Conservation (phyloP, 2,113 vertebrate genomes). For the Zosterops pallidus region DNA sequence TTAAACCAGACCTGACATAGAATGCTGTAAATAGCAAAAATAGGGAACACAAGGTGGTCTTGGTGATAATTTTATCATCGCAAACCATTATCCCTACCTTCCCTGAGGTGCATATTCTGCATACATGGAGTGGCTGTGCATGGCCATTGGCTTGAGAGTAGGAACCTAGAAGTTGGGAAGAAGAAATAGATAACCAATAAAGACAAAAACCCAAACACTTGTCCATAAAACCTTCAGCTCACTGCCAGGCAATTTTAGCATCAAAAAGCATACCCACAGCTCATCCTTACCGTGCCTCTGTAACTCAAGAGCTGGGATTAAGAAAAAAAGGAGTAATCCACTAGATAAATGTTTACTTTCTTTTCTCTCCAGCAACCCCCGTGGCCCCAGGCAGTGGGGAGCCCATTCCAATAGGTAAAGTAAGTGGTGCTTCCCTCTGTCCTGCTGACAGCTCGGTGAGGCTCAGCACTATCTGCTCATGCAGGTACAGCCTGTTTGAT, state of each 20-base stretch:
- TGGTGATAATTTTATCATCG: not conserved
- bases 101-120: not conserved
- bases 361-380: not conserved
- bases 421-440: not conserved
- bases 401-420: not conserved
- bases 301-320: not conserved
- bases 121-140: not conserved
- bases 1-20: not conserved
- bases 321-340: not conserved
- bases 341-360: constrained; percentile 3
- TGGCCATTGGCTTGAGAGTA: not conserved
- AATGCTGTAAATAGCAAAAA: not conserved
- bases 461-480: not conserved
- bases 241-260: not conserved
- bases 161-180: not conserved
- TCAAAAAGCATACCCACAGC: not conserved
- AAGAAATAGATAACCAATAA: not conserved
- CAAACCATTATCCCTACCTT: not conserved
- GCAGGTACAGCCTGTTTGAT: not conserved
- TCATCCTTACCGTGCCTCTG: not conserved
- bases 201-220: not conserved
- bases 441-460: not conserved
- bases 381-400: not conserved
- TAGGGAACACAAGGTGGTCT: not conserved
- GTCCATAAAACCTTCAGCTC: not conserved